Percentiles rank a stretch among this genome's conserved stretches.
phyloP scores from a whole-genome alignment of 2,888 invertebrate genomes.

The Hyles lineata region DNA sequence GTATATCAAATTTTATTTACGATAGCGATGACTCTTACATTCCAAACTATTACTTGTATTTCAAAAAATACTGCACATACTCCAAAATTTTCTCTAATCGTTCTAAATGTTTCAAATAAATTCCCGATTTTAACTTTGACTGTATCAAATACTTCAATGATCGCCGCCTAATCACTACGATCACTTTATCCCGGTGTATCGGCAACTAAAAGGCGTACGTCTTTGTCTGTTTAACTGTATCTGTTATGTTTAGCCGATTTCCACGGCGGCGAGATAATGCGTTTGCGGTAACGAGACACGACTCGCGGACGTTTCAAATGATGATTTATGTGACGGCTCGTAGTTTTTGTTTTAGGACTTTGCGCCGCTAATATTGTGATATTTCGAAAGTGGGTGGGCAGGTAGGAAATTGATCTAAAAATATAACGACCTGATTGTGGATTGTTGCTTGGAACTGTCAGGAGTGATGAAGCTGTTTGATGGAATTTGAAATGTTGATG shows the following conservation, averaged over 20 bases:
- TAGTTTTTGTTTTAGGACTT: constrained; percentile 26
- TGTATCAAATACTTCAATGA: neutral
- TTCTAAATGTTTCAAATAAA: neutral
- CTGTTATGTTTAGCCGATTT: constrained; percentile 63
- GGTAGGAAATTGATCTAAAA: neutral
- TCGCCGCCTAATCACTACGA: neutral
- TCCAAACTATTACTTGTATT: too few species aligned
- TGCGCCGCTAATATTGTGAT: constrained; percentile 13
- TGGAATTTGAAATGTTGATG: neutral
- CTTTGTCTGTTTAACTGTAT: constrained; percentile 17
- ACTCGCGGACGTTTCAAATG: constrained; percentile 10
- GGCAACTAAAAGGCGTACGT: constrained; percentile 15
- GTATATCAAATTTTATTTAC: too few species aligned
- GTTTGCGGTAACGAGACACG: constrained; percentile 22
- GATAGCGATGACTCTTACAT: too few species aligned
- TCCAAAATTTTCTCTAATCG: too few species aligned
- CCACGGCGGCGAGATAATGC: constrained; percentile 42
- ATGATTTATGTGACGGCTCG: constrained; percentile 17
- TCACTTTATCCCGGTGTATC: neutral
- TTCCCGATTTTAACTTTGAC: neutral
- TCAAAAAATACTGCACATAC: too few species aligned
- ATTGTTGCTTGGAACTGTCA: neutral
- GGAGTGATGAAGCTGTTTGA: neutral
- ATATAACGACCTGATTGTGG: constrained; percentile 1
- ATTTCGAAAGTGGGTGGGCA: constrained; percentile 17